phyloP scores from a whole-genome alignment of 2,797 vertebrate genomes.

The Crenichthys baileyi region DNA sequence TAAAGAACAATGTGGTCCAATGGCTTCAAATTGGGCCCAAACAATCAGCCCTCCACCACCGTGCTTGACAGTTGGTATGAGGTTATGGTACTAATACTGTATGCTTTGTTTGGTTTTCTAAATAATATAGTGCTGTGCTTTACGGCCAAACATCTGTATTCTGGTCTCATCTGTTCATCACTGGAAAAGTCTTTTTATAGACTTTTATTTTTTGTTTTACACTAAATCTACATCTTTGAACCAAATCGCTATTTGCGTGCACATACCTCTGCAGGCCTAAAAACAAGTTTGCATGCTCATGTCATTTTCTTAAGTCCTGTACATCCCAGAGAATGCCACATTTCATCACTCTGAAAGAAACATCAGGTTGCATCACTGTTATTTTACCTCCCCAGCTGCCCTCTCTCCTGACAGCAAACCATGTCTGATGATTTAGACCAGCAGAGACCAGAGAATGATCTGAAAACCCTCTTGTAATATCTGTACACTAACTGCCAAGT shows the following conservation, averaged over 20 bases:
- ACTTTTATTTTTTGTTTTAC: neutral
- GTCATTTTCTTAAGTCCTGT: neutral
- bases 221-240: neutral
- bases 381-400: neutral
- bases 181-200: too few species aligned
- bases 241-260: too few species aligned
- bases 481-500: slow-evolving; percentile 3
- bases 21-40: neutral
- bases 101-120: too few species aligned
- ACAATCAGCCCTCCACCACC: too few species aligned
- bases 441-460: slow-evolving; percentile 8
- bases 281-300: neutral
- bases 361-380: slow-evolving; percentile 3
- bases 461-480: slow-evolving; percentile 6
- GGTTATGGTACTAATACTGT: too few species aligned
- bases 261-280: neutral
- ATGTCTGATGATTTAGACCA: slow-evolving; percentile 14
- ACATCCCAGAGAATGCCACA: neutral
- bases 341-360: neutral
- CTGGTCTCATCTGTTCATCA: too few species aligned
- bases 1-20: neutral
- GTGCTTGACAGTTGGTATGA: too few species aligned
- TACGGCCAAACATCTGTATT: too few species aligned
- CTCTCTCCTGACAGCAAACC: slow-evolving; percentile 8
- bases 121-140: too few species aligned